Conservation (phyloP, 2,113 vertebrate genomes). For the Dicaeum eximium region DNA sequence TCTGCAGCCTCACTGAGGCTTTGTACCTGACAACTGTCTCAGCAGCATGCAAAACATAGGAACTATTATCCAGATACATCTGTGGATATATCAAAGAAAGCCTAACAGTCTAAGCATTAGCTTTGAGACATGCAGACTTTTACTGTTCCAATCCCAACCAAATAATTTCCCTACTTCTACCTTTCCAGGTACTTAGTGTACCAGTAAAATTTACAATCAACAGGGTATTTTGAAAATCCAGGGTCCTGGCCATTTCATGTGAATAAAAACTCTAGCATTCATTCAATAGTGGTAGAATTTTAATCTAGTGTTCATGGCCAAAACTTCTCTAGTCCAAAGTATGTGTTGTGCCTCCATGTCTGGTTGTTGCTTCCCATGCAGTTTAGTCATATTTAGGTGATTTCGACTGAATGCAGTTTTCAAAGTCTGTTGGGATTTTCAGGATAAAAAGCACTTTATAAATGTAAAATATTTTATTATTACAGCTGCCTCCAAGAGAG, state of each 20-base stretch:
- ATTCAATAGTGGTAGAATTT: background rate
- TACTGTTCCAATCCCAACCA: background rate
- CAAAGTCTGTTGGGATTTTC: constrained; percentile 4
- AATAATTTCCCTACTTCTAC: background rate
- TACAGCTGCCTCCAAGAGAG: constrained; percentile 29
- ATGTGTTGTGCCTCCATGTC: background rate
- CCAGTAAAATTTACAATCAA: background rate
- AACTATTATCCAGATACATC: background rate
- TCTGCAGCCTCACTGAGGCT: background rate
- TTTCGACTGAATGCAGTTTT: background rate
- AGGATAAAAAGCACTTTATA: constrained; percentile 24
- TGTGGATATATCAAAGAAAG: background rate
- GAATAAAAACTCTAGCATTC: background rate
- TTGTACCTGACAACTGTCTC: background rate
- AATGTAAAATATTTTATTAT: constrained; percentile 34
- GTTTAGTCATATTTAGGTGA: background rate
- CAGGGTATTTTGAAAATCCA: background rate
- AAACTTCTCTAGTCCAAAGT: background rate
- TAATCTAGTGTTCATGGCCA: background rate
- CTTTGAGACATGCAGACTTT: background rate
- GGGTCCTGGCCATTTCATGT: background rate
- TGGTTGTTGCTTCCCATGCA: background rate
- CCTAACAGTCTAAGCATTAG: background rate
- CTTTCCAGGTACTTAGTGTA: background rate
- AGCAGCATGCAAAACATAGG: background rate